These are phyloP conservation scores for Ophioderma brevispina DNA, from an alignment of 35 echinoderm and acorn worm genomes.

Conservation along the genomic window DNA sequence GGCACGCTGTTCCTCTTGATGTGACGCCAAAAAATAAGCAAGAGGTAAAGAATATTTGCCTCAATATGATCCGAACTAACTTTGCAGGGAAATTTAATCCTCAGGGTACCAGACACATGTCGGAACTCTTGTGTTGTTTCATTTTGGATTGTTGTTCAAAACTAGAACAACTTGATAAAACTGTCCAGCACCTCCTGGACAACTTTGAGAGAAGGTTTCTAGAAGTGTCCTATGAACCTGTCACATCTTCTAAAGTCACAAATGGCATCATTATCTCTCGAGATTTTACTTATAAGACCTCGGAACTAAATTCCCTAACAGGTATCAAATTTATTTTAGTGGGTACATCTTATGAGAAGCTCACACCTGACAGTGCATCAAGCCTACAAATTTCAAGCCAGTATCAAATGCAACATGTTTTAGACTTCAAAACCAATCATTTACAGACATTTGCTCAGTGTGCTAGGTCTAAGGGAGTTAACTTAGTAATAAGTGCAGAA, in stretches of 20 bases:
- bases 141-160: not conserved
- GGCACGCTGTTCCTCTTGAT: not conserved
- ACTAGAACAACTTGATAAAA: not conserved
- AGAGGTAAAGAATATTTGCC: not conserved
- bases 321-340: not conserved
- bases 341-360: not conserved
- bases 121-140: not conserved
- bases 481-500: not conserved
- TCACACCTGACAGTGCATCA: not conserved
- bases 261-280: not conserved
- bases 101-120: not conserved
- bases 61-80: not conserved
- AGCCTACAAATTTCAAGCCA: not conserved
- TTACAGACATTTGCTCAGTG: not conserved
- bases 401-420: not conserved
- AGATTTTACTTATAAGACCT: not conserved
- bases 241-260: not conserved
- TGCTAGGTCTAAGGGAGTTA: not conserved
- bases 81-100: not conserved
- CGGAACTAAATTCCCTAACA: not conserved
- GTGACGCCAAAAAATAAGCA: not conserved
- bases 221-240: not conserved
- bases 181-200: not conserved
- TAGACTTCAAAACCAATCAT: not conserved
- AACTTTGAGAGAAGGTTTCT: not conserved